Percentiles rank a stretch among this genome's conserved stretches.
phyloP scores from a whole-genome alignment of 2,888 invertebrate genomes.

The Cephus pygmeus region DNA sequence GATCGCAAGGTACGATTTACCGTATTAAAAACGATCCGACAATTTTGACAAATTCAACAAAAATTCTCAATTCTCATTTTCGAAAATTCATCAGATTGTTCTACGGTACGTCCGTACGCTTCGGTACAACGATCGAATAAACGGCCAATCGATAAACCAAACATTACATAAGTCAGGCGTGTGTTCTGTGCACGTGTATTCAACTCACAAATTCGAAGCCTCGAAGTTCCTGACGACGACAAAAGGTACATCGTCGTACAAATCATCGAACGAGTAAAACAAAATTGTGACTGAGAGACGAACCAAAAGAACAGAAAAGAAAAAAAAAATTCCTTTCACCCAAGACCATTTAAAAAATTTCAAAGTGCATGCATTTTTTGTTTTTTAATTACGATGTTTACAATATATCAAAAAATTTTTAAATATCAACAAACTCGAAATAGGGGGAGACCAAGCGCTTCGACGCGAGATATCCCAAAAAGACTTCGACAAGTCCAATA shows the following conservation, averaged over 20 bases:
- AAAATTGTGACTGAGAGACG: neutral
- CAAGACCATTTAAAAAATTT: neutral
- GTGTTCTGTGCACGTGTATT: neutral
- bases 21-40: neutral
- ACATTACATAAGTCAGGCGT: neutral
- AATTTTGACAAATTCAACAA: neutral
- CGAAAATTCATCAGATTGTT: neutral
- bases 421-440: constrained; percentile 8
- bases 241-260: neutral
- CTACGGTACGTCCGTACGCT: neutral
- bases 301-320: neutral
- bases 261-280: neutral
- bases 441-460: neutral
- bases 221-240: neutral
- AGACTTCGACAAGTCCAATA: constrained; percentile 12
- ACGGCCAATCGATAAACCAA: neutral
- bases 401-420: neutral
- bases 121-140: neutral
- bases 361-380: neutral
- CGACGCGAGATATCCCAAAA: neutral
- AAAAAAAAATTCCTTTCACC: neutral
- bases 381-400: neutral
- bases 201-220: neutral
- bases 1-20: neutral
- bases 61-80: neutral